Percentiles rank a stretch among this genome's conserved stretches.
Evolutionary conservation across 1,140 invertebrate species (phyloP).

Genomic region (Pseudobourletiella spinata): DNA sequence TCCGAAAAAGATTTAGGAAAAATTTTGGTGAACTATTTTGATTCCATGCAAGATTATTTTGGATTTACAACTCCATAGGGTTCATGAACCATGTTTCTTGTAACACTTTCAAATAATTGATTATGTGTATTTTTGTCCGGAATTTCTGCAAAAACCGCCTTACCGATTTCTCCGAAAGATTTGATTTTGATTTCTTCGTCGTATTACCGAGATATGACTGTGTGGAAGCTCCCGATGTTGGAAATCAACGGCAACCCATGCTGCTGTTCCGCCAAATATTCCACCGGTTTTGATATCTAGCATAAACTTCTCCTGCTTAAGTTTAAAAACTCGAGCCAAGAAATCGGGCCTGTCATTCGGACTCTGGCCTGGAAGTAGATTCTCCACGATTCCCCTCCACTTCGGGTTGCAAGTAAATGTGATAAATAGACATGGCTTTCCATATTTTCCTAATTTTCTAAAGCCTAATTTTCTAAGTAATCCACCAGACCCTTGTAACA

Average conservation of each 20-base stretch:
- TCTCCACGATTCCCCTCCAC: conserved; percentile 42
- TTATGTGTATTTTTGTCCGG: conserved; percentile 32
- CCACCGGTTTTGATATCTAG: conserved; percentile 40
- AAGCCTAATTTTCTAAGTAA: too few relatives aligned
- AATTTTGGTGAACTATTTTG: conserved; percentile 22
- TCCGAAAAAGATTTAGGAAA: conserved; percentile 20
- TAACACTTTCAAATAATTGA: conserved; percentile 13
- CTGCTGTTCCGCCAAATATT: conserved; percentile 40
- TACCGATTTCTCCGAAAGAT: conserved; percentile 33
- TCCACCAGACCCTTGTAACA: too few relatives aligned
- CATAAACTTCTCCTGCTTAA: conserved; percentile 45
- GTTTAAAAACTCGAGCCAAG: conserved; percentile 44
- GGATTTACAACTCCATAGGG: conserved; percentile 35
- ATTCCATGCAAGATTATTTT: conserved; percentile 36
- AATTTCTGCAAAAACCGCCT: conserved; percentile 33
- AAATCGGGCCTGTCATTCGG: conserved; percentile 40
- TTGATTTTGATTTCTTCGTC: conserved; percentile 26
- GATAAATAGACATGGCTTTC: conserved; percentile 43
- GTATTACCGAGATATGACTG: conserved; percentile 25
- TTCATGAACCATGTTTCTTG: conserved; percentile 28
- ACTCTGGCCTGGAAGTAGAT: conserved; percentile 36
- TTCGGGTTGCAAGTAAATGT: conserved; percentile 45
- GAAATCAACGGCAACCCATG: conserved; percentile 38
- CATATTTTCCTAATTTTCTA: too few relatives aligned
- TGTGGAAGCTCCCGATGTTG: conserved; percentile 9